These are phyloP conservation scores for Agrenia bidenticulata DNA, from an alignment of 2,888 invertebrate genomes.

Conservation along the genomic window DNA sequence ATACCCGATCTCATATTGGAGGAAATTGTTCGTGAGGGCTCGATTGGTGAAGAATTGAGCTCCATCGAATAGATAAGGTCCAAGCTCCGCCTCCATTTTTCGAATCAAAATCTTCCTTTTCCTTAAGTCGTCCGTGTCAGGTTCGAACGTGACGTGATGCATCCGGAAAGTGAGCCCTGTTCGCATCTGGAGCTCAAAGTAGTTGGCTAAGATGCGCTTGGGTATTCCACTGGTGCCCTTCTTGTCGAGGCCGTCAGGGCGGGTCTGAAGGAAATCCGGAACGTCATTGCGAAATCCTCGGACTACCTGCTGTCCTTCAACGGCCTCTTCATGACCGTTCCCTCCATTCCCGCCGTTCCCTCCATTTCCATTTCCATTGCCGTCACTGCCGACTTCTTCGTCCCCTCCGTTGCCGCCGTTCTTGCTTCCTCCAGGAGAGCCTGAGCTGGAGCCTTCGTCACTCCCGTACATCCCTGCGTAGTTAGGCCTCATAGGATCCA, in stretches of 20 bases:
- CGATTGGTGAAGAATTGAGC: not conserved
- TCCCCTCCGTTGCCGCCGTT: not conserved
- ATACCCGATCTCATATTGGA: too few species aligned
- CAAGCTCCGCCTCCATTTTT: not conserved
- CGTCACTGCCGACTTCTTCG: not conserved
- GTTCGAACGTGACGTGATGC: not conserved
- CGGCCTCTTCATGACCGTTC: not conserved
- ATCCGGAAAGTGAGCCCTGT: not conserved
- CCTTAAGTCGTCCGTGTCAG: not conserved
- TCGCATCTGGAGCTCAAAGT: constrained; percentile 5
- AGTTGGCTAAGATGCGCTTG: not conserved
- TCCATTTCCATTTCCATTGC: not conserved
- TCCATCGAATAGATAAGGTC: constrained; percentile 8
- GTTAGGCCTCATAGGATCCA: not conserved
- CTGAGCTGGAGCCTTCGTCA: not conserved
- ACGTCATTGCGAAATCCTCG: not conserved
- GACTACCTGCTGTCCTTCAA: not conserved
- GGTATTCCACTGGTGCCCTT: constrained; percentile 55
- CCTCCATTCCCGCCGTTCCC: not conserved
- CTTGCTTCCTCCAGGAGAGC: not conserved
- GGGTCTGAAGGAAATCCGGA: not conserved
- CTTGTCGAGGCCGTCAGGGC: not conserved
- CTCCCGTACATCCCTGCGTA: not conserved
- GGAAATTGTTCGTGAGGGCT: too few species aligned
- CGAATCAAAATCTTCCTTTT: not conserved